Base-by-base conservation (phyloP, 1,140 invertebrate genomes). In the Andrena cerasifolii region DNA sequence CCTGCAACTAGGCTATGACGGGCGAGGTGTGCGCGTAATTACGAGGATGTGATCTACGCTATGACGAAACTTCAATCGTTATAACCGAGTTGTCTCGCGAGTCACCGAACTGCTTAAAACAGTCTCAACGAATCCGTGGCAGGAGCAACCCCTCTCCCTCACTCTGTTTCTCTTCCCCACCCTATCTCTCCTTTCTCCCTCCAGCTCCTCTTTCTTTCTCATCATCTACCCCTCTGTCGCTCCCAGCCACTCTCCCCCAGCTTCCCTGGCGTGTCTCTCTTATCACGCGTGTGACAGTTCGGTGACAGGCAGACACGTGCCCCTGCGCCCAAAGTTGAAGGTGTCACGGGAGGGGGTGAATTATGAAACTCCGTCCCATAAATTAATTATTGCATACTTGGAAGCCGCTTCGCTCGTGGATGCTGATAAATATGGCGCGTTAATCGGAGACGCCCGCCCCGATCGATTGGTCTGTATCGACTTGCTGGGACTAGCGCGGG, bases 61-160 rank as follows among this genome's bases (percentile, higher is more conserved):
- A 80, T 67, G 78, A 78, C 73, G 78, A 86, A 89, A 89, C 87
- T 89, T 88, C 83, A 87, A 88, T 88, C 86, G 87, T 89, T 89
- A 88, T 86, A 86, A 88, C 82, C 78, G 84, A 88, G 82, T 88
- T 88, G 85, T 86, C 84, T 84, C 75, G 72, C 83, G 79, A 78
- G 70, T 74, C 75, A 56, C 65, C 74, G 67, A 71, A 62, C 74
- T 81, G 79, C 80, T 82, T 84, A 78, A 85, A 79, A 80, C 83
- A 85, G 78, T 78, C 75, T 58, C 78, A 78, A 86, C 78, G 83
- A 85, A 86, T 86, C 40, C 53, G 28, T 76, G n/a, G 51, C 12
- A 3, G 53, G 7, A 51, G 24, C 61, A 56, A 2, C 75, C 79
- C 63, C 40, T n/a, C n/a, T n/a, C n/a, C n/a, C n/a, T n/a, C n/a